These are phyloP conservation scores for Vesta saturnalis DNA, from an alignment of 2,888 invertebrate genomes.

Conservation along the genomic window DNA sequence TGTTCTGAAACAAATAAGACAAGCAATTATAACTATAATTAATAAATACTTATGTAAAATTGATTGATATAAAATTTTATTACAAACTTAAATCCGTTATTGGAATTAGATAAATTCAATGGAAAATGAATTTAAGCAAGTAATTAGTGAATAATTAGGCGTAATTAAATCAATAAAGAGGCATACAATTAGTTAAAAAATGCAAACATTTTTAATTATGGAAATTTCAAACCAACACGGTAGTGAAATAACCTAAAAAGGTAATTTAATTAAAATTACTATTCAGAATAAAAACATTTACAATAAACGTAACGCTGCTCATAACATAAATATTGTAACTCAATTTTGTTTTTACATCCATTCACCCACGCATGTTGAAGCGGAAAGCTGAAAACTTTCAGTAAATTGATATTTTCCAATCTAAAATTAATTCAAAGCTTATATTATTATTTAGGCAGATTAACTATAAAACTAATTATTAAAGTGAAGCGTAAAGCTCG, in stretches of 20 bases:
- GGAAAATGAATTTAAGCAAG: no score
- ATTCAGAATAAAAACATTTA: neutral
- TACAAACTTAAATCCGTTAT: no score
- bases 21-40: no score
- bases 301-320: neutral
- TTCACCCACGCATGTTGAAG: neutral
- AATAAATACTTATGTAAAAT: no score
- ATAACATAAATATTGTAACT: neutral
- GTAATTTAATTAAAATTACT: conserved; percentile 3
- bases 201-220: neutral
- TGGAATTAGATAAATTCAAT: no score
- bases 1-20: no score
- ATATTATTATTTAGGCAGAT: conserved; percentile 6
- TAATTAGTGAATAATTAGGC: no score
- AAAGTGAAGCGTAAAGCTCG: neutral
- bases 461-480: conserved; percentile 3
- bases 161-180: neutral
- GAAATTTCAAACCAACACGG: neutral
- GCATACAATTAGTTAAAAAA: neutral
- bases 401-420: conserved; percentile 6
- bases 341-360: neutral
- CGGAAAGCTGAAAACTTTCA: conserved; percentile 2
- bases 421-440: conserved; percentile 7
- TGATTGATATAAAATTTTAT: no score
- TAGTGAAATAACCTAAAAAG: no score